These are phyloP conservation scores for Ginglymostoma cirratum DNA, from an alignment of 2,113 vertebrate genomes.

Conservation along the genomic window DNA sequence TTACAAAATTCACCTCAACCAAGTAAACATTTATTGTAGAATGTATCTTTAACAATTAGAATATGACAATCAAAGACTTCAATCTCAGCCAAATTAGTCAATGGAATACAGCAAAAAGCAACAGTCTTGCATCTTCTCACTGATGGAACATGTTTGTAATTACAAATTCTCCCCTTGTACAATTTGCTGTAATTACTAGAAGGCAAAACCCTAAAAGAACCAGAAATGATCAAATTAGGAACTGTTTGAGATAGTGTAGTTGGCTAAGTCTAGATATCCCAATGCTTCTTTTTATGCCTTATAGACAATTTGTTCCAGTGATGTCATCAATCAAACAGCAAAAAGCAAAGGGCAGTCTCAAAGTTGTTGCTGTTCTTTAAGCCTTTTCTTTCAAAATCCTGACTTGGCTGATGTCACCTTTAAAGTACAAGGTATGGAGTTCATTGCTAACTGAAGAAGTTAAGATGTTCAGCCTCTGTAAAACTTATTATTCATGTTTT, in stretches of 20 bases:
- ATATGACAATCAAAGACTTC: background rate
- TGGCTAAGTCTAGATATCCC: background rate
- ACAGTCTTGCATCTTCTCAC: background rate
- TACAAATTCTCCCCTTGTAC: background rate
- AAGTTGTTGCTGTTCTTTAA: conserved; percentile 57
- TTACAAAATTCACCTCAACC: background rate
- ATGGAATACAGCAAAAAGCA: background rate
- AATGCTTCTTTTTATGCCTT: background rate
- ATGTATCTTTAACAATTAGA: background rate
- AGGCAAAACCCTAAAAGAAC: background rate
- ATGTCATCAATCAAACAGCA: background rate
- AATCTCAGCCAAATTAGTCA: background rate
- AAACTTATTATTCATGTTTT: background rate
- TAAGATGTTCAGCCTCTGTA: background rate
- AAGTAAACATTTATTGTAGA: background rate
- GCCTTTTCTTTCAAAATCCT: conserved; percentile 85
- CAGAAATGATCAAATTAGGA: background rate
- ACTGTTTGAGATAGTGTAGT: background rate
- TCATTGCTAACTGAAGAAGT: background rate
- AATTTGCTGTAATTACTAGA: background rate
- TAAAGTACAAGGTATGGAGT: conserved; percentile 82
- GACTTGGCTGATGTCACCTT: conserved; percentile 92
- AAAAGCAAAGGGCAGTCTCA: background rate
- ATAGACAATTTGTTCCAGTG: background rate
- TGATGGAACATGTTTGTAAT: background rate